These are phyloP conservation scores for Leptothorax acervorum DNA, from an alignment of 2,888 invertebrate species.

Conservation along the genomic window DNA sequence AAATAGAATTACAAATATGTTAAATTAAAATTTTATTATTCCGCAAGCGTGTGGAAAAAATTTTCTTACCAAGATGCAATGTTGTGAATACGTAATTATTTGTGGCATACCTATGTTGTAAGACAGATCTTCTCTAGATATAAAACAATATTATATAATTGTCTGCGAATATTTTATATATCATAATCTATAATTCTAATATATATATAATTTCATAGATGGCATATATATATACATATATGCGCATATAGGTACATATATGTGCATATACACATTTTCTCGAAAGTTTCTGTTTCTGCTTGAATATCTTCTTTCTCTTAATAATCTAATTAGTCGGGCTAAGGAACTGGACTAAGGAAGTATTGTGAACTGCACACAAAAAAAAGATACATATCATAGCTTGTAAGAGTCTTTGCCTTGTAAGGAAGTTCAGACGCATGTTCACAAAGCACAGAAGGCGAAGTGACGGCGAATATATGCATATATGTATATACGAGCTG, in stretches of 20 bases:
- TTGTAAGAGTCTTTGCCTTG: constrained; percentile 58
- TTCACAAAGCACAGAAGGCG: constrained; percentile 25
- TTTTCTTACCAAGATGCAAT: background rate
- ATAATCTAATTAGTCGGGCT: constrained; percentile 5
- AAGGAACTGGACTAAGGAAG: constrained; percentile 36
- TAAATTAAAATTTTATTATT: constrained; percentile 24
- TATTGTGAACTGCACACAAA: constrained; percentile 59
- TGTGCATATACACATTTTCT: constrained; percentile 5
- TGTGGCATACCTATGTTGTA: background rate
- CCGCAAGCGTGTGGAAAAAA: background rate
- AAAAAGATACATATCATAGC: constrained; percentile 74
- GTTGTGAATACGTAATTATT: background rate
- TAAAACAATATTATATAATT: constrained; percentile 20
- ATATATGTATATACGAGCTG: constrained; percentile 60
- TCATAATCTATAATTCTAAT: background rate
- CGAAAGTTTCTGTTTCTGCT: background rate
- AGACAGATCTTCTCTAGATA: background rate
- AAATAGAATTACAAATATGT: constrained; percentile 8
- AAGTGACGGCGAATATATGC: constrained; percentile 41
- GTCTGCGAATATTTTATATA: constrained; percentile 28
- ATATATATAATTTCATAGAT: constrained; percentile 22
- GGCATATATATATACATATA: background rate
- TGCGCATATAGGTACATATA: background rate
- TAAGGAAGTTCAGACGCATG: constrained; percentile 22
- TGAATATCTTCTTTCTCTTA: constrained; percentile 29